phyloP scores from a whole-genome alignment of 2,888 invertebrate genomes.

The Plusia festucae region DNA sequence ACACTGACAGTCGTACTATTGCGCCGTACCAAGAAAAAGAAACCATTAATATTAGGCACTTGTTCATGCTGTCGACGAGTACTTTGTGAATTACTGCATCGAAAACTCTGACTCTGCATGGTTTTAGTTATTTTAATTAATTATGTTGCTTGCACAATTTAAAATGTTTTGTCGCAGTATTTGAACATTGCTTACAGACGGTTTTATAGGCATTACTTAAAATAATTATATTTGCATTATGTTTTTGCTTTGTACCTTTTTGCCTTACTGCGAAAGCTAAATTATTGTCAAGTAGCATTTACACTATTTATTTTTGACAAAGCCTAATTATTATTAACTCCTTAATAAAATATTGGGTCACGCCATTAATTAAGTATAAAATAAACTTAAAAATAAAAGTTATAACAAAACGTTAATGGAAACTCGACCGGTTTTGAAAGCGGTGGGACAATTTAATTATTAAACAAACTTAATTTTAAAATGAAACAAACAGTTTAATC shows the following conservation, averaged over 20 bases:
- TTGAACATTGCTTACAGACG: too few species aligned
- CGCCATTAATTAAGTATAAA: constrained; percentile 22
- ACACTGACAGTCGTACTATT: constrained; percentile 56
- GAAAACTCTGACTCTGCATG: constrained; percentile 37
- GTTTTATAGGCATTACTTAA: not conserved
- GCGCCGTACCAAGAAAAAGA: constrained; percentile 50
- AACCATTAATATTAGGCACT: constrained; percentile 57
- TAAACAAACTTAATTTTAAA: constrained; percentile 53
- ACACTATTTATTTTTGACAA: not conserved
- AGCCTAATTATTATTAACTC: not conserved
- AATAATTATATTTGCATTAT: not conserved
- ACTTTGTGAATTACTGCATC: constrained; percentile 49
- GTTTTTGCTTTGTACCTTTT: not conserved
- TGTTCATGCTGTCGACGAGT: constrained; percentile 41
- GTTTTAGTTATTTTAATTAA: constrained; percentile 23
- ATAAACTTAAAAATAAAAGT: constrained; percentile 43
- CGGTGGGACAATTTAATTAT: constrained; percentile 52
- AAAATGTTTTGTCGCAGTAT: too few species aligned
- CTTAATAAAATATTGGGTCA: not conserved
- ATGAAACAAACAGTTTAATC: constrained; percentile 48
- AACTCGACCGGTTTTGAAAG: constrained; percentile 47
- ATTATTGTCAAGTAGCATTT: not conserved
- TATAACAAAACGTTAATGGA: constrained; percentile 43
- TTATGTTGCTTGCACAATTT: not conserved
- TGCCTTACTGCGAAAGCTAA: not conserved